Evolutionary conservation across 2,797 vertebrate genomes (phyloP).

Genomic region (Falco naumanni): DNA sequence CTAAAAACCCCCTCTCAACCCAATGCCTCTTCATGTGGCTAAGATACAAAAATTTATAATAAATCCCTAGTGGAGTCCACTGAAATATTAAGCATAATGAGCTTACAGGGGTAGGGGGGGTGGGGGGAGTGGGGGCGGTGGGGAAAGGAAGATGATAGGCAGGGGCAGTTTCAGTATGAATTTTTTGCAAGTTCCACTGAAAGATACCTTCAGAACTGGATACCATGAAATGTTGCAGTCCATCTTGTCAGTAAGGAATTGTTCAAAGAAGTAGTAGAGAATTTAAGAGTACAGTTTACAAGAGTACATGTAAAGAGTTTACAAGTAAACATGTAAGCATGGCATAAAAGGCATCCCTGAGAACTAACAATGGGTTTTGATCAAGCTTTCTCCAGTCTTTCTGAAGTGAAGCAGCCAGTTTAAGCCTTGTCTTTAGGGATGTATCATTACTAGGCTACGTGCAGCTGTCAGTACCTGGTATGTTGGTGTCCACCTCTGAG

Average conservation of each 20-base stretch:
- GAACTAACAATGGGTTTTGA: not conserved
- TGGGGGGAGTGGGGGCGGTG: no score
- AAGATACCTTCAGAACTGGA: not conserved
- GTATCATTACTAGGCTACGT: not conserved
- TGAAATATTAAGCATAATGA: not conserved
- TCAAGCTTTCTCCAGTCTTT: not conserved
- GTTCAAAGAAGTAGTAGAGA: not conserved
- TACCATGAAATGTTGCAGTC: not conserved
- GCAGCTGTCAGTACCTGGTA: not conserved
- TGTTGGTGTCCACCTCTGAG: not conserved
- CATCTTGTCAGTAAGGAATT: not conserved
- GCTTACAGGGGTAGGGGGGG: not conserved
- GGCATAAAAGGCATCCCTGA: not conserved
- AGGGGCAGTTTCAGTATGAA: not conserved
- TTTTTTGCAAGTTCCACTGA: not conserved
- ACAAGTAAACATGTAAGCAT: not conserved
- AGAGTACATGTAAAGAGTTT: not conserved
- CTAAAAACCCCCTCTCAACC: not conserved
- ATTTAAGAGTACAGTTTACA: not conserved
- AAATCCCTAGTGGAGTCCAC: not conserved
- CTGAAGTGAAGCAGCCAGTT: not conserved
- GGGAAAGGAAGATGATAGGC: no score
- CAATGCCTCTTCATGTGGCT: not conserved
- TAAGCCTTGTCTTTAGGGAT: not conserved
- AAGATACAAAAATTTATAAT: conserved; percentile 9